Evolutionary conservation across 2,888 invertebrate genomes (phyloP).

Genomic region (Cylindroiulus punctatus): DNA sequence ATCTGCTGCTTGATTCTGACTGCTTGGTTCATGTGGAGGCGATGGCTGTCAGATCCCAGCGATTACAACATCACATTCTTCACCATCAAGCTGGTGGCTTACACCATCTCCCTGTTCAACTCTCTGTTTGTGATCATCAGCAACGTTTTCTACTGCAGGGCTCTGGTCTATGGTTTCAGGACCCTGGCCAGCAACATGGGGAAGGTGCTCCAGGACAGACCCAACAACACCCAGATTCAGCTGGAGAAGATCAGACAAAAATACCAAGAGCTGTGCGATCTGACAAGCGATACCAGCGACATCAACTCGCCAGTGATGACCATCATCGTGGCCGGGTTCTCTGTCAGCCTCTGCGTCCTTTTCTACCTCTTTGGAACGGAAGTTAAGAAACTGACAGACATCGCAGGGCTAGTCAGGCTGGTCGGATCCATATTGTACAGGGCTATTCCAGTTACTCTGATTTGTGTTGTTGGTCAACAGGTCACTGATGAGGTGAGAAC

Average conservation of each 20-base stretch:
- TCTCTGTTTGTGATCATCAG: conserved; percentile 47
- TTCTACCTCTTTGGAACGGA: conserved; percentile 46
- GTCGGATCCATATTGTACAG: conserved; percentile 40
- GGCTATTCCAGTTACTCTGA: conserved; percentile 30
- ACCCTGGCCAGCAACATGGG: background rate
- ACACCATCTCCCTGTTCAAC: conserved; percentile 51
- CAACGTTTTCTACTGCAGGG: conserved; percentile 4
- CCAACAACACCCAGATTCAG: conserved; percentile 14
- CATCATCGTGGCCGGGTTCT: conserved; percentile 51
- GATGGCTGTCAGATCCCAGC: background rate
- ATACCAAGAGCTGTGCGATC: conserved; percentile 12
- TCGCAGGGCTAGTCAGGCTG: background rate
- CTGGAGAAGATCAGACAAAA: conserved; percentile 49
- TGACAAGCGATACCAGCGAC: background rate
- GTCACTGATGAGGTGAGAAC: conserved; percentile 43
- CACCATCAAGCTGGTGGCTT: conserved; percentile 49
- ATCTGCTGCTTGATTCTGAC: conserved; percentile 52
- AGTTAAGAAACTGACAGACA: background rate
- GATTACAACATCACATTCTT: conserved; percentile 39
- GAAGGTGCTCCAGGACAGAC: conserved; percentile 21
- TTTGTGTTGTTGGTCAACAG: conserved; percentile 51
- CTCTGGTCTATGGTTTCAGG: conserved; percentile 31
- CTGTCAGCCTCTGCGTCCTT: conserved; percentile 46
- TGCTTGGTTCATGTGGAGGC: conserved; percentile 20
- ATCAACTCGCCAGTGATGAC: conserved; percentile 44